Conservation (phyloP, 2,888 invertebrate genomes). For the Megaustenia siamemsis region DNA sequence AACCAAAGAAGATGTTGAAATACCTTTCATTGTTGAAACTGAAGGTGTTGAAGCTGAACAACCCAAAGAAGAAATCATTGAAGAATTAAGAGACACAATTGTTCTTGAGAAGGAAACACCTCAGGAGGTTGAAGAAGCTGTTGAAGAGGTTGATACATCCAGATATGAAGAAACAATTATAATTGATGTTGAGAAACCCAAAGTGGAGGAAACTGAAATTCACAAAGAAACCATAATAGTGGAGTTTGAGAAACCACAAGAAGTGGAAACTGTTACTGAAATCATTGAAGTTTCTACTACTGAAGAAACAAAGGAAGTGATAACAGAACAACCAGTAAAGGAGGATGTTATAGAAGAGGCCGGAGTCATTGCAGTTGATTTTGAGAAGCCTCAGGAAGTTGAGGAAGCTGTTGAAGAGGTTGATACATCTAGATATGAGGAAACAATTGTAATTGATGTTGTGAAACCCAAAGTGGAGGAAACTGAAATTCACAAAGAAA, state of each 20-base stretch:
- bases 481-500: constrained; percentile 55
- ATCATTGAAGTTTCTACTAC: constrained; percentile 41
- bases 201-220: constrained; percentile 19
- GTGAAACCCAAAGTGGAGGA: constrained; percentile 57
- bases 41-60: constrained; percentile 54
- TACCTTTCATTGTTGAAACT: constrained; percentile 55
- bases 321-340: constrained; percentile 56
- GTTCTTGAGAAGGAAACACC: constrained; percentile 48
- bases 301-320: constrained; percentile 52
- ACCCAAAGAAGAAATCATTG: constrained; percentile 51
- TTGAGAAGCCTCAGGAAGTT: constrained; percentile 42
- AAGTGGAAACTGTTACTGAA: constrained; percentile 46
- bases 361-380: constrained; percentile 51
- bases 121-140: constrained; percentile 21
- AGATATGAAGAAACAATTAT: constrained; percentile 47
- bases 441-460: constrained; percentile 50
- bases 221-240: constrained; percentile 29
- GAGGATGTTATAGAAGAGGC: constrained; percentile 56
- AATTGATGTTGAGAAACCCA: constrained; percentile 49
- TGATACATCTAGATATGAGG: constrained; percentile 40
- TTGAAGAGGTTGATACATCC: constrained; percentile 51
- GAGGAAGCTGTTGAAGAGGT: constrained; percentile 22
- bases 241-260: constrained; percentile 48
- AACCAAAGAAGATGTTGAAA: constrained; percentile 50
- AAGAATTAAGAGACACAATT: constrained; percentile 52